Base-by-base conservation (phyloP, 2,797 vertebrate genomes). In the Babyrousa celebensis region DNA sequence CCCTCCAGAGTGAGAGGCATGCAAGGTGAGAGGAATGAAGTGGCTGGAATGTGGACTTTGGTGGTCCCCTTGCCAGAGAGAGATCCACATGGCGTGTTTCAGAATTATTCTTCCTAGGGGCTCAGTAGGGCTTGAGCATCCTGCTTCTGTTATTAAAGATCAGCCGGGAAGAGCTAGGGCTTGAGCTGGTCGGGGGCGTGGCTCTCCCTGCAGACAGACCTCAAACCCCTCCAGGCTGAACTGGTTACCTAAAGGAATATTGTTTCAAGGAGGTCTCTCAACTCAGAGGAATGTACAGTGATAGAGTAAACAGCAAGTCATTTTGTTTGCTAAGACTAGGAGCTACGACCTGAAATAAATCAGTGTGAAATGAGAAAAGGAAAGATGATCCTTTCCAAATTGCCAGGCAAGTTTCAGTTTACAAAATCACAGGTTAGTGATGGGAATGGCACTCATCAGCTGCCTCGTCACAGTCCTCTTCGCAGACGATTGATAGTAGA, bases 401-500 rank as follows among this genome's bases (percentile, higher is more conserved):
- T 23, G n/a, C 1, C 36, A 87, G 79, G n/a, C 58, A 77, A 62
- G 78, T 78, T 94, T 85, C 29, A 27, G 54, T 62, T 97, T 74
- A 48, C 67, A 80, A 92, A 16, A 63, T 0, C 23, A 36, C 36
- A 79, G 96, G 74, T 58, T 75, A 85, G 93, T 43, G 85, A 92
- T 43, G 90, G 94, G 95, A 63, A 70, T 77, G 68, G 82, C 80
- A 62, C 10, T 32, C 96, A 89, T 17, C 43, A 86, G 85, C 20
- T 4, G 32, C 78, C 91, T 94, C 8, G 2, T 85, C 72, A 16
- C 1, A 23, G 32, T 86, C 52, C 29, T 16, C 21, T 68, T 83
- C 62, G 85, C 94, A 94, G 62, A 96, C 56, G 82, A 27, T 95
- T 17, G 5, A 84, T 48, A 91, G n/a, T 80, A 62, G 96, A 94